Base-by-base conservation (phyloP, 2,113 vertebrate species). In the Gopherus flavomarginatus region DNA sequence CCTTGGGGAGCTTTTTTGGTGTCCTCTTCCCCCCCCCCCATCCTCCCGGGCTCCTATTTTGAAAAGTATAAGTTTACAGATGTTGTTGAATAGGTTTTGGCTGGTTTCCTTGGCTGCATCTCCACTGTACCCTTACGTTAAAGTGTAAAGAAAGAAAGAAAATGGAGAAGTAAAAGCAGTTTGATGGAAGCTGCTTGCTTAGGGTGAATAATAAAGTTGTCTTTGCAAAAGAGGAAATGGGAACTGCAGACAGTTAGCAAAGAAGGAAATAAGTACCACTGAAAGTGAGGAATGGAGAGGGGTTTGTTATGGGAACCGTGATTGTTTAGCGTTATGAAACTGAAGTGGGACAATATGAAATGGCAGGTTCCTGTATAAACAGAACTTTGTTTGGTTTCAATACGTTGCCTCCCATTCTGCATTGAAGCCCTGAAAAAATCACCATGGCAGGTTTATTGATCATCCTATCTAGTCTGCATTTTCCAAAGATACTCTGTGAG, bases 401-500 rank as follows among this genome's bases (percentile, higher is more conserved):
- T 80, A 47, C 8, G 7, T 56, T 56, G 50, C 19, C 38, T 56
- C 3, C 27, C 47, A 3, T 29, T 78, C 44, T 31, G 11, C 77
- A 42, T 65, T 27, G 38, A 38, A 52, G 35, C 7, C 53, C 29
- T 86, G 31, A 8, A 81, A 89, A 53, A 65, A 75, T 35, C 47
- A 38, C 47, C 6, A 4, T 35, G 31, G 22, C 29, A 81, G 27
- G 0, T 7, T 31, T 77, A 35, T 90, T 83, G 47, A 5, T 24
- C 22, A 65, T 47, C 75, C 75, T 54, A 6, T 75, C 84, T 65
- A 52, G 21, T 80, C 81, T 80, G 87, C 3, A 0, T 50, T 75
- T 8, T 44, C 53, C 3, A 10, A 78, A 85, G 38, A 11, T n/a
- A 31, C 0, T 0, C 11, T 17, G 19, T 49, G 31, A 1, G 65